phyloP scores from a whole-genome alignment of 2,888 invertebrate species.

The Nephrotoma flavescens region DNA sequence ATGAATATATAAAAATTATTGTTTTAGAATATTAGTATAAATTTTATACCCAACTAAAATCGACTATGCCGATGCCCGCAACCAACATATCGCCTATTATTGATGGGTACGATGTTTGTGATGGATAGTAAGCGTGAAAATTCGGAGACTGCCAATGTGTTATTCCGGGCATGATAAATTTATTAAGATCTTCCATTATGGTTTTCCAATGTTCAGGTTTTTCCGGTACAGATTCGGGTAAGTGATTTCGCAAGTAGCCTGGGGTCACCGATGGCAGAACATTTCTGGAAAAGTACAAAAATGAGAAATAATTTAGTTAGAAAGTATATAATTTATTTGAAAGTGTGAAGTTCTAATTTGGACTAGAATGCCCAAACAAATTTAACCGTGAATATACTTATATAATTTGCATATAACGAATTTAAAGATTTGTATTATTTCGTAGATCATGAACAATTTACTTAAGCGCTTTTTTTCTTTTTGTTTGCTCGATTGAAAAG shows the following conservation, averaged over 20 bases:
- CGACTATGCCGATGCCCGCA: constrained; percentile 62
- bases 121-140: constrained; percentile 76
- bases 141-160: constrained; percentile 81
- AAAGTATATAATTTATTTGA: no score
- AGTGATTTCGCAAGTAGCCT: constrained; percentile 59
- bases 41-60: constrained; percentile 62
- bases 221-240: constrained; percentile 65
- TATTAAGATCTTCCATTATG: constrained; percentile 67
- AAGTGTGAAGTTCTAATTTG: no score
- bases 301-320: no score
- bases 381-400: no score
- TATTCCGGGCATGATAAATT: constrained; percentile 67
- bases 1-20: no score
- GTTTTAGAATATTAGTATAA: neutral
- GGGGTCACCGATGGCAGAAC: constrained; percentile 31
- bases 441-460: no score
- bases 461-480: no score
- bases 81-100: constrained; percentile 62
- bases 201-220: constrained; percentile 64
- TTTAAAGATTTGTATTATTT: no score
- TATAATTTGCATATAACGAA: no score
- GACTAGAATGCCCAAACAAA: no score
- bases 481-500: no score
- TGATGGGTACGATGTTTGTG: constrained; percentile 61
- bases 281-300: neutral